phyloP scores from a whole-genome alignment of 2,797 vertebrate genomes.

The Salarias fasciatus region DNA sequence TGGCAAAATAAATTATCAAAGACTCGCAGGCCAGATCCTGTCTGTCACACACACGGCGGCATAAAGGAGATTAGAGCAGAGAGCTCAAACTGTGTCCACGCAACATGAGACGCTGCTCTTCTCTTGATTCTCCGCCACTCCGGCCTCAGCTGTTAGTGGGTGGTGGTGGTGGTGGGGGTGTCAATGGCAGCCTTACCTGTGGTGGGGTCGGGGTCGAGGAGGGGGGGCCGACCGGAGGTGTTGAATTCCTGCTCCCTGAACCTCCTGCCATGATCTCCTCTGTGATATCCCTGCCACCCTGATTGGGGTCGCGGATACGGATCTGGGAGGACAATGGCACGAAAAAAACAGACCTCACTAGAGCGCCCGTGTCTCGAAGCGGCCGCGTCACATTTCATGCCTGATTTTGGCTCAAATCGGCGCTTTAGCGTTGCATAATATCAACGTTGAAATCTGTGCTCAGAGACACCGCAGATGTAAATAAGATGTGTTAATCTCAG shows the following conservation, averaged over 20 bases:
- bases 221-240: slow-evolving; percentile 84
- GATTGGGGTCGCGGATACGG: slow-evolving; percentile 98
- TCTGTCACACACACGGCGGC: slow-evolving; percentile 4
- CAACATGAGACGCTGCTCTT: slow-evolving; percentile 30
- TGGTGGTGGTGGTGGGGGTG: neutral
- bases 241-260: slow-evolving; percentile 85
- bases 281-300: slow-evolving; percentile 97
- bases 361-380: slow-evolving; percentile 51
- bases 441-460: too few relatives aligned
- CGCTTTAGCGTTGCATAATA: too few relatives aligned
- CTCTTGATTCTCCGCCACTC: neutral
- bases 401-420: too few relatives aligned
- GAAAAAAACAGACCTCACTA: slow-evolving; percentile 69
- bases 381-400: neutral
- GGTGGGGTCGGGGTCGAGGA: slow-evolving; percentile 93
- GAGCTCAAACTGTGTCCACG: slow-evolving; percentile 17
- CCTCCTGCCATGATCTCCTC: slow-evolving; percentile 96
- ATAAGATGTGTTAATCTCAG: too few relatives aligned
- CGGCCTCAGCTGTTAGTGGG: slow-evolving; percentile 6
- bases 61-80: slow-evolving; percentile 28
- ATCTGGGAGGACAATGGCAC: slow-evolving; percentile 85
- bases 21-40: slow-evolving; percentile 1
- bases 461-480: too few relatives aligned
- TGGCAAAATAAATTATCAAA: slow-evolving; percentile 11
- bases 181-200: slow-evolving; percentile 83